Evolutionary conservation across 2,797 vertebrate species (phyloP), one percentile per base, ranked within the genome.

Genomic region (Poecilia wingei): DNA sequence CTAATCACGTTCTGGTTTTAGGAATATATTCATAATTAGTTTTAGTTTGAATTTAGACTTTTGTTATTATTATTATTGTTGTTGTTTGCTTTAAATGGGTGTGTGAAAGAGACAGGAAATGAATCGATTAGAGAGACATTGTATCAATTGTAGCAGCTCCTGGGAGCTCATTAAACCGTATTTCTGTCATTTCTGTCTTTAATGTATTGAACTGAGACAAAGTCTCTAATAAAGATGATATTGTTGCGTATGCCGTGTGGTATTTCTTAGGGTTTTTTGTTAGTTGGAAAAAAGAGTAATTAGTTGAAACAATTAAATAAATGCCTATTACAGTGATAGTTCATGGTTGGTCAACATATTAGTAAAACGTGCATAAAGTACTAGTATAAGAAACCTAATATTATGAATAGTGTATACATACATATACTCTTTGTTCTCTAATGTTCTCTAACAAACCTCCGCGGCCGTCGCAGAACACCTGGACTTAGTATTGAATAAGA

Each of bases 101-200:
- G 41, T 73, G 75, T 75, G 74, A 64, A 57, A 39, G 14, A 76
- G 45, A 49, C 41, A 43, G n/a, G 25, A 49, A 74, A 39, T 36
- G 25, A 57, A 66, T 45, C 8, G 3, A 39, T n/a, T 57, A 12
- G 51, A 22, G 45, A 47, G 43, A 43, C 25, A 72, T 82, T 76
- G 76, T 84, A 84, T 88, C 76, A 87, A 82, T 80, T 84, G 91
- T 95, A 94, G 94, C 93, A 91, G 91, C 89, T 92, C 88, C 80
- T 75, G 75, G 80, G 87, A 91, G 84, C 80, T 91, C 82, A 88
- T 88, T 89, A 78, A 89, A 84, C 68, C 82, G 82, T 90, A 33
- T 82, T 81, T 86, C 74, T 87, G 80, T 82, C 77, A 78, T 92
- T 91, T 88, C 79, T 91, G 84, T 94, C 90, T 88, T 92, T 77